phyloP scores from a whole-genome alignment of 2,113 vertebrate genomes.

The Casuarius casuarius region DNA sequence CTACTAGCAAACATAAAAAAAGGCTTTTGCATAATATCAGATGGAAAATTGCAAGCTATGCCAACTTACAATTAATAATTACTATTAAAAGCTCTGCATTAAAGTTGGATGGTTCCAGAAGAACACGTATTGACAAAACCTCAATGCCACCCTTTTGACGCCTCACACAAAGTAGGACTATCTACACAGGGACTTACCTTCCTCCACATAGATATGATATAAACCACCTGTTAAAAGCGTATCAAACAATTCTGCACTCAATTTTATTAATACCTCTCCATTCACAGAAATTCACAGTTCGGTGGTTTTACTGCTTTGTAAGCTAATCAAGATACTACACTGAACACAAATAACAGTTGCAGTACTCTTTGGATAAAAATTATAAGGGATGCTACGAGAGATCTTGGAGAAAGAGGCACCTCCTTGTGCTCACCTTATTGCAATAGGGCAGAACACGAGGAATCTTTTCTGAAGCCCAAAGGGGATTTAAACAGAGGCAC shows the following conservation, averaged over 20 bases:
- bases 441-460: neutral
- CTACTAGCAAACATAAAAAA: neutral
- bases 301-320: neutral
- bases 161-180: neutral
- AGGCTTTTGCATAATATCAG: neutral
- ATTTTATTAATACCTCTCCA: neutral
- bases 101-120: neutral
- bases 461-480: neutral
- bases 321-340: neutral
- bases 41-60: neutral
- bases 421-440: neutral
- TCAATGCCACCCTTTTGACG: neutral
- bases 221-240: neutral
- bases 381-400: neutral
- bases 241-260: neutral
- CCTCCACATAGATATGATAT: rapidly evolving
- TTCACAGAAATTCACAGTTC: neutral
- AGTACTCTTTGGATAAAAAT: neutral
- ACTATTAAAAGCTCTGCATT: neutral
- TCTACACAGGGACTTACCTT: neutral
- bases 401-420: neutral
- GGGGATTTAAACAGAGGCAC: neutral
- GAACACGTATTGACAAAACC: neutral
- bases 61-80: neutral
- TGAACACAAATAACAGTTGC: neutral